These are phyloP conservation scores for Hipposideros larvatus DNA, from an alignment of 2,797 vertebrate species.

Conservation along the genomic window DNA sequence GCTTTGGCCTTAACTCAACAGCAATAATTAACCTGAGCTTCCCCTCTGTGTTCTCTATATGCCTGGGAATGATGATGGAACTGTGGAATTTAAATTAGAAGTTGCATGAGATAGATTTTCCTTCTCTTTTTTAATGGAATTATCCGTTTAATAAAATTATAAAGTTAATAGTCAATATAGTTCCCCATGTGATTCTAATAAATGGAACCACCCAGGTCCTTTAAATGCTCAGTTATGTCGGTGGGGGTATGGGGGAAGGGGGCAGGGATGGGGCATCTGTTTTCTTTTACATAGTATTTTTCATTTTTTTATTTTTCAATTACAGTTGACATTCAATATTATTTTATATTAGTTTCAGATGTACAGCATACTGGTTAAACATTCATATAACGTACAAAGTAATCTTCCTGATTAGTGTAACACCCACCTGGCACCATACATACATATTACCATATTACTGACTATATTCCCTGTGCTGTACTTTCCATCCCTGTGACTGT, in stretches of 20 bases:
- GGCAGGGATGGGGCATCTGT: rapidly evolving
- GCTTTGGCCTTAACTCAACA: rapidly evolving
- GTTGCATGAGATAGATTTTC: neutral
- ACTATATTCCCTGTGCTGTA: too few relatives aligned
- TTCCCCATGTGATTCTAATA: neutral
- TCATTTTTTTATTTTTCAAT: too few relatives aligned
- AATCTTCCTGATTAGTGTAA: too few relatives aligned
- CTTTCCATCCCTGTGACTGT: too few relatives aligned
- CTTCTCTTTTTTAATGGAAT: neutral
- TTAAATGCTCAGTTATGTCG: neutral
- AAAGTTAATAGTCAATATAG: neutral
- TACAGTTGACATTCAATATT: too few relatives aligned
- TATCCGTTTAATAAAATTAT: neutral
- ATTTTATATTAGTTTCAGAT: too few relatives aligned
- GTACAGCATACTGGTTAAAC: too few relatives aligned
- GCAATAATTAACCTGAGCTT: neutral
- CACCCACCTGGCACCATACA: too few relatives aligned
- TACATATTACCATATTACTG: too few relatives aligned
- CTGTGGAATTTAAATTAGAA: neutral
- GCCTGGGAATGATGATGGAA: neutral
- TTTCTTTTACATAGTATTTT: neutral
- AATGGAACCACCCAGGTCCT: neutral
- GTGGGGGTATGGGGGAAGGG: rapidly evolving
- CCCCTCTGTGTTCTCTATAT: rapidly evolving
- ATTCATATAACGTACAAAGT: too few relatives aligned